Conservation (phyloP, 1,140 invertebrate genomes). For the Eurosta solidaginis region DNA sequence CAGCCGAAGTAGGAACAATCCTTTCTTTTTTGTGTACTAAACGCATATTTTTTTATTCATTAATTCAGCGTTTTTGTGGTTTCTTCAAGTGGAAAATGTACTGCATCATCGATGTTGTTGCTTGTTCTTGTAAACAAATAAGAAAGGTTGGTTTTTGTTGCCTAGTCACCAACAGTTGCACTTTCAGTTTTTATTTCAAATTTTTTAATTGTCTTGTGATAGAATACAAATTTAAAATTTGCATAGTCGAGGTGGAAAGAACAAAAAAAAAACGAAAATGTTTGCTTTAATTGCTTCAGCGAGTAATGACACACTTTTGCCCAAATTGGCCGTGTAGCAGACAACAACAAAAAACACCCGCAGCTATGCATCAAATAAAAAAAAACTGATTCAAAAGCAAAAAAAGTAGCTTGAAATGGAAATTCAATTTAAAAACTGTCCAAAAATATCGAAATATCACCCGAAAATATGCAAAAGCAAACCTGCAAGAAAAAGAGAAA, state of each 20-base stretch:
- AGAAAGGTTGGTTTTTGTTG: background rate
- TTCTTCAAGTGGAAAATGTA: constrained; percentile 59
- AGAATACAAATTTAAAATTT: constrained; percentile 8
- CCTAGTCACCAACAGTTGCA: background rate
- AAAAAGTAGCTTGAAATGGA: background rate
- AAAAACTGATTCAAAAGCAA: background rate
- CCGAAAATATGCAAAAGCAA: background rate
- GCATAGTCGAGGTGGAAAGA: background rate
- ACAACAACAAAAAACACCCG: background rate
- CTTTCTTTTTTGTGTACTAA: background rate
- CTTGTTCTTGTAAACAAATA: background rate
- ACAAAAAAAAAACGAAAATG: background rate
- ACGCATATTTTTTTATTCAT: constrained; percentile 2
- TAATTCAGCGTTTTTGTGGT: constrained; percentile 50
- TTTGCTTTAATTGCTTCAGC: constrained; percentile 15
- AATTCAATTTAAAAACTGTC: constrained; percentile 18
- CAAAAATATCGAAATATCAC: background rate
- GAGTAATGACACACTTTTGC: background rate
- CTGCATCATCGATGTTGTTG: constrained; percentile 47
- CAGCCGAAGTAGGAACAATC: background rate
- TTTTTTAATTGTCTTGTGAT: background rate
- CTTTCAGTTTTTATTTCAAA: background rate
- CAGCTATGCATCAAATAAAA: background rate
- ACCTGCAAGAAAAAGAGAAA: background rate
- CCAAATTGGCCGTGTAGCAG: constrained; percentile 7